These are phyloP conservation scores for Colossoma macropomum DNA, from an alignment of 2,113 vertebrate genomes.

Conservation along the genomic window DNA sequence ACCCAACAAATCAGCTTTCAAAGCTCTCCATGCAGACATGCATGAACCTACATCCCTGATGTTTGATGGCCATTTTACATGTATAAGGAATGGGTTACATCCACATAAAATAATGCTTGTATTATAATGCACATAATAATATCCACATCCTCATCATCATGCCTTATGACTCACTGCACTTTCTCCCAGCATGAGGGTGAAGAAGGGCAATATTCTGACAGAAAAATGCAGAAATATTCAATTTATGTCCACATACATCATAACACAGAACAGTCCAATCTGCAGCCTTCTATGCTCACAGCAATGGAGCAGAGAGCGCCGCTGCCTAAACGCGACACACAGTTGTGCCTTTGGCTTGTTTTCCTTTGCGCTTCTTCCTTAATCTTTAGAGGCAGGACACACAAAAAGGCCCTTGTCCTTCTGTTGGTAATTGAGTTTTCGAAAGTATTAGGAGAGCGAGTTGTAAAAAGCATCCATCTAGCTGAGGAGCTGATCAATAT, in stretches of 20 bases:
- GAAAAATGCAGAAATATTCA: conserved; percentile 44
- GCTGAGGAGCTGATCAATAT: conserved; percentile 71
- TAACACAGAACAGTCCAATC: conserved; percentile 39
- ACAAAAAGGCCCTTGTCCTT: conserved; percentile 44
- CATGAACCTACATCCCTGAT: not conserved
- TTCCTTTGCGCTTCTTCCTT: conserved; percentile 36
- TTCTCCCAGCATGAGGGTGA: conserved; percentile 34
- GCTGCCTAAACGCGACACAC: conserved; percentile 45
- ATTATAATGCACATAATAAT: conserved; percentile 54
- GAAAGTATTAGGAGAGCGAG: conserved; percentile 50
- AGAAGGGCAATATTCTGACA: conserved; percentile 53
- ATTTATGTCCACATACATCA: conserved; percentile 56
- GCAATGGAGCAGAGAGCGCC: not conserved
- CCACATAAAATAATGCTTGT: conserved; percentile 49
- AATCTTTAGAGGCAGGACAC: conserved; percentile 30
- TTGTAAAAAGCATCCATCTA: conserved; percentile 70
- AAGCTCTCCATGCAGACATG: not conserved
- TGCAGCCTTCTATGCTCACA: conserved; percentile 38
- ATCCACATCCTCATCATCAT: conserved; percentile 45
- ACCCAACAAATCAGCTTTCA: not conserved
- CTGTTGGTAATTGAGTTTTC: conserved; percentile 64
- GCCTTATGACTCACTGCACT: conserved; percentile 44
- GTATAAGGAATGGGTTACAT: conserved; percentile 29
- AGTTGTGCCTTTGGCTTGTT: conserved; percentile 44
- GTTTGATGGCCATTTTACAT: conserved; percentile 40